Conservation (phyloP, 2,797 vertebrate genomes). For the Columba guinea region DNA sequence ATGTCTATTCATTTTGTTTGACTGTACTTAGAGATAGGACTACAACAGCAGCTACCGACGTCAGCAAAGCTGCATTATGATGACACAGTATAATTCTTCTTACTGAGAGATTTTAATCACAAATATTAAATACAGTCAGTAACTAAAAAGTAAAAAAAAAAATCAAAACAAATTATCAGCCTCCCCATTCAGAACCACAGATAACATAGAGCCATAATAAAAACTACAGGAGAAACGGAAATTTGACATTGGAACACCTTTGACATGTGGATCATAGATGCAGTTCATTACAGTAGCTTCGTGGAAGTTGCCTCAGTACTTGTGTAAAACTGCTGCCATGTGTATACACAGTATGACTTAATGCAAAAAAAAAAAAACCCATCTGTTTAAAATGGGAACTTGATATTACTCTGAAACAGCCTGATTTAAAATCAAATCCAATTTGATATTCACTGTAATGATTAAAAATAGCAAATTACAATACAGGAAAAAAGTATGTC, state of each 20-base stretch:
- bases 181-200: background rate
- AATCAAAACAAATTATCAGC: background rate
- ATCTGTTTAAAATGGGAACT: background rate
- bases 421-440: background rate
- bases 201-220: background rate
- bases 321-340: background rate
- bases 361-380: background rate
- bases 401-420: background rate
- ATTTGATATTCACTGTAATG: background rate
- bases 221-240: background rate
- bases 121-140: background rate
- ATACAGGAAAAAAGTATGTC: background rate
- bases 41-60: background rate
- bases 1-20: background rate
- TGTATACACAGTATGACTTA: background rate
- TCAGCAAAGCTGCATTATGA: constrained; percentile 25
- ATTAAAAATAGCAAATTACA: background rate
- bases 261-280: background rate
- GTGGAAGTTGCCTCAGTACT: background rate
- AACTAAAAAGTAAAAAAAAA: background rate
- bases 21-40: background rate
- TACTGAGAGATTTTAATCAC: background rate
- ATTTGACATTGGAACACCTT: background rate
- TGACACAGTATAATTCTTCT: background rate
- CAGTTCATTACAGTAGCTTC: background rate